These are phyloP conservation scores for Rotaria sp. DNA, from an alignment of 2,888 invertebrate genomes.

Conservation along the genomic window DNA sequence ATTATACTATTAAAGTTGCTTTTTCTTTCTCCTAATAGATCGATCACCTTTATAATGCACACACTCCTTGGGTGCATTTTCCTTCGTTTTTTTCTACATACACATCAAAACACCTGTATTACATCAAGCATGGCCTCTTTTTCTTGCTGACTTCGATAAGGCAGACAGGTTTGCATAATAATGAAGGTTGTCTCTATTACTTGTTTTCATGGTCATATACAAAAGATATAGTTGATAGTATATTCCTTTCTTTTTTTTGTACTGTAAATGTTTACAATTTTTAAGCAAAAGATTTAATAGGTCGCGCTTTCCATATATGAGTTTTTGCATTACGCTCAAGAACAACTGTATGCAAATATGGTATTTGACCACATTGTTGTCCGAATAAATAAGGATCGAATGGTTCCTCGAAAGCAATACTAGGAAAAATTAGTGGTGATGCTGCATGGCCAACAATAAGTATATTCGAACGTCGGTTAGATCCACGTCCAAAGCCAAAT, in stretches of 20 bases:
- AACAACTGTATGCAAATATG: background rate
- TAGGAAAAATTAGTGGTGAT: background rate
- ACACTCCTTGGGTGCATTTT: background rate
- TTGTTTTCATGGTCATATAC: background rate
- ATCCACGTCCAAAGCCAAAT: background rate
- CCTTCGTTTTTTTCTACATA: background rate
- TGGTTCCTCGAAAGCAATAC: background rate
- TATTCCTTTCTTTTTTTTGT: background rate
- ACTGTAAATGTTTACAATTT: background rate
- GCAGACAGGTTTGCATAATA: background rate
- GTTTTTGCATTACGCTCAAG: background rate
- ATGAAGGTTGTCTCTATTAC: background rate
- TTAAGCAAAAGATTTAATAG: background rate
- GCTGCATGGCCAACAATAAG: constrained; percentile 17
- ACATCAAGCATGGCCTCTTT: background rate
- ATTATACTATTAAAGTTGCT: background rate
- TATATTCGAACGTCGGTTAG: background rate
- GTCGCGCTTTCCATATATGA: background rate
- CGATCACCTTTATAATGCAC: background rate
- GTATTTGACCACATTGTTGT: background rate
- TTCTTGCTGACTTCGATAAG: background rate
- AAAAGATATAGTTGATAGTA: background rate
- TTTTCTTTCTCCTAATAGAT: background rate
- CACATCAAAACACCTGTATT: background rate
- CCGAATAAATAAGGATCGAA: background rate